Conservation (phyloP, 2,113 vertebrate species). For the Acinonyx jubatus region DNA sequence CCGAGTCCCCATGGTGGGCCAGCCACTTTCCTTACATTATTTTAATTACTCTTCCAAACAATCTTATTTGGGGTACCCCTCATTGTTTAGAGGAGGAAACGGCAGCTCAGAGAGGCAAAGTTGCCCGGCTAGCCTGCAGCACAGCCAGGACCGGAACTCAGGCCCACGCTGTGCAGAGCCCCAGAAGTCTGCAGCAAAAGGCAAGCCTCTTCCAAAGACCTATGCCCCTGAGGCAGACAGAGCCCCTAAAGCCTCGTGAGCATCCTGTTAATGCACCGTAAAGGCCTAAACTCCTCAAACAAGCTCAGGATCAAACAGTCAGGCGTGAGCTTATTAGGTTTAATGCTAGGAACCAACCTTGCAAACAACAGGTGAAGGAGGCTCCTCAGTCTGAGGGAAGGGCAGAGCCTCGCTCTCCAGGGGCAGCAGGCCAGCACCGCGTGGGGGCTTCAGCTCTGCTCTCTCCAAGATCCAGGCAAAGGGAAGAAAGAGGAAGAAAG, state of each 20-base stretch:
- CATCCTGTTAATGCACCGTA: neutral
- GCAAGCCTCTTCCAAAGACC: neutral
- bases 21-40: neutral
- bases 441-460: neutral
- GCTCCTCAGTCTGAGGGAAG: neutral
- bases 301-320: slow-evolving; percentile 18
- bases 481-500: neutral
- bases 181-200: neutral
- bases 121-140: fast-evolving
- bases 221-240: neutral
- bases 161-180: neutral
- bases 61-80: neutral
- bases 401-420: neutral
- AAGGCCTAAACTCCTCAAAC: slow-evolving; percentile 30
- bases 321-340: neutral
- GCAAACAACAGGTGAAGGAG: slow-evolving; percentile 30
- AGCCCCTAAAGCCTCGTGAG: neutral
- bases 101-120: neutral
- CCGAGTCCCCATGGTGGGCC: too few relatives aligned
- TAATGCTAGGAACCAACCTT: slow-evolving; percentile 31
- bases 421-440: neutral
- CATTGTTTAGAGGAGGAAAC: neutral
- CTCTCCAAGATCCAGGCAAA: neutral
- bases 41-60: neutral
- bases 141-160: neutral